A percentile compares a stretch with the other conserved stretches of the same genome.
phyloP scores from a whole-genome alignment of 2,888 invertebrate genomes.

The Aplocera efformata region DNA sequence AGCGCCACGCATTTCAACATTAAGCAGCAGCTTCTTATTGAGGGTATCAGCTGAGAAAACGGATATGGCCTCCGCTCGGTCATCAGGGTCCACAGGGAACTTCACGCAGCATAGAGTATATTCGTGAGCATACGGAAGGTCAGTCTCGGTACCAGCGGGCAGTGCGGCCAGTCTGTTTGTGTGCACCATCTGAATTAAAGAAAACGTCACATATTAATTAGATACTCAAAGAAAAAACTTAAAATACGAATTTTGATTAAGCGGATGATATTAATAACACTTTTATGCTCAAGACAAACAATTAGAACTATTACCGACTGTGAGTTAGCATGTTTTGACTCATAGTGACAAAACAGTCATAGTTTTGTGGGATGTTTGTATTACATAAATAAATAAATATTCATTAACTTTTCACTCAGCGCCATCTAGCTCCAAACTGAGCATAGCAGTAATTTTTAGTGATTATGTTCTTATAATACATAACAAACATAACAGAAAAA shows the following conservation, averaged over 20 bases:
- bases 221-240: not conserved
- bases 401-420: too few relatives aligned
- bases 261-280: too few relatives aligned
- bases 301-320: too few relatives aligned
- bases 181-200: constrained; percentile 73
- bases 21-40: constrained; percentile 89
- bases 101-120: constrained; percentile 91
- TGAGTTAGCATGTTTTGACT: too few relatives aligned
- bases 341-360: too few relatives aligned
- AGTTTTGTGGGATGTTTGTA: too few relatives aligned
- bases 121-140: constrained; percentile 92
- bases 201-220: not conserved
- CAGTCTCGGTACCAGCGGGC: constrained; percentile 84
- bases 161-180: constrained; percentile 89
- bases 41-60: constrained; percentile 82
- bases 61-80: constrained; percentile 86
- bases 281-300: too few relatives aligned
- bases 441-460: too few relatives aligned
- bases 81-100: constrained; percentile 93
- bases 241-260: not conserved
- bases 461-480: too few relatives aligned
- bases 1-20: constrained; percentile 87
- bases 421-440: too few relatives aligned
- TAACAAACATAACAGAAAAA: too few relatives aligned
- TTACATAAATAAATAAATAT: too few relatives aligned